Percentiles rank a stretch among this genome's conserved stretches.
These are phyloP conservation scores for Mormoops blainvillei DNA, from an alignment of 2,113 vertebrate species.

Conservation along the genomic window DNA sequence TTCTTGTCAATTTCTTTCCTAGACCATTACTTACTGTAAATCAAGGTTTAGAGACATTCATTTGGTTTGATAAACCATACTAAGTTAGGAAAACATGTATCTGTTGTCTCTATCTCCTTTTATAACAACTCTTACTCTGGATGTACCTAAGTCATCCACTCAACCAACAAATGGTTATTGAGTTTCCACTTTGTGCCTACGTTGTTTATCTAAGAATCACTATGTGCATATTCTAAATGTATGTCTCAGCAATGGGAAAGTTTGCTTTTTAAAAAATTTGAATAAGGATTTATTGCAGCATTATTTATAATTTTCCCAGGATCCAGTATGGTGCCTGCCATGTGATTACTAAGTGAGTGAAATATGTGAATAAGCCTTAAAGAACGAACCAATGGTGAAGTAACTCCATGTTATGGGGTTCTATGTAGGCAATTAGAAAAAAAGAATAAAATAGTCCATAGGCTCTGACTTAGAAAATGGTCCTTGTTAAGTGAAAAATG, in stretches of 20 bases:
- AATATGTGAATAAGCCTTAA: background rate
- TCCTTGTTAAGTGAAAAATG: background rate
- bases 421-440: background rate
- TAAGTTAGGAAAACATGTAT: background rate
- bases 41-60: background rate
- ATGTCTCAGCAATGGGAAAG: background rate
- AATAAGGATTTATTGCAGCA: background rate
- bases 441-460: background rate
- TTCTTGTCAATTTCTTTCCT: background rate
- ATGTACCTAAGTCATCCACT: background rate
- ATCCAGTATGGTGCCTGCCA: background rate
- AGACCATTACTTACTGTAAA: background rate
- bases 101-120: background rate
- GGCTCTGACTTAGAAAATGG: background rate
- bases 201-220: background rate
- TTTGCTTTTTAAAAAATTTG: background rate
- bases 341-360: background rate
- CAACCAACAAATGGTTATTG: background rate
- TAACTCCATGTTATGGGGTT: background rate
- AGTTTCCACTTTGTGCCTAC: background rate
- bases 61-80: conserved; percentile 33
- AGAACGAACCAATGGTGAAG: background rate
- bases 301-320: background rate
- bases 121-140: background rate
- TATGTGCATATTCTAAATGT: background rate